Base-by-base conservation (phyloP, 2,113 vertebrate genomes). In the Antechinus flavipes region DNA sequence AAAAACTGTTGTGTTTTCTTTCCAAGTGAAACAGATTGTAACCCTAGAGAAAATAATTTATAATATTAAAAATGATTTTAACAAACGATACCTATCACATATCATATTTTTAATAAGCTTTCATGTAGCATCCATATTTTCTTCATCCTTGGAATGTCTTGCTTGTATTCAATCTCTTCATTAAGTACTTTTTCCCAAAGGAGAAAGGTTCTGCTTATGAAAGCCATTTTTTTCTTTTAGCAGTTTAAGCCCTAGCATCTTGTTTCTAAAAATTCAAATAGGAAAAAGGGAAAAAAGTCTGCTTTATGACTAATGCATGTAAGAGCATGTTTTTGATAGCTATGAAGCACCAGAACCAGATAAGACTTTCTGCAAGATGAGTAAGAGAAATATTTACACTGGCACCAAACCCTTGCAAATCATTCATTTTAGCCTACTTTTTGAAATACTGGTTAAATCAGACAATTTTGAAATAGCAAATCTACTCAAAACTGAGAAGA, bases 361-460 rank as follows among this genome's bases (percentile, higher is more conserved):
- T 27, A 10, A 95, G 56, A 54, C 56, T 96, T 96, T 97, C 93
- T 56, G 93, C 92, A 2, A 93, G 55, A 96, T 97, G 95, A 95
- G 53, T 53, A 94, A 96, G 94, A 11, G 61, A 94, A 97, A 89
- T 30, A 94, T 61, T 95, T 96, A 54, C 93, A 47, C 96, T 95
- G 91, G 94, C 94, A 95, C 55, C 97, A 94, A 27, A 94, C 96
- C 92, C 95, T 94, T 89, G 49, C 94, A 94, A 93, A 61, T 95
- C 96, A 97, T 95, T 95, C 96, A 97, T 5, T 95, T 96, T 91
- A 95, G 61, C 98, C 96, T 76, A 97, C 91, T 90, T 98, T 96
- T 89, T 96, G 95, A 98, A 98, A 98, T 61, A 97, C 76, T 91
- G 84, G 96, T 94, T 92, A 95, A 97, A 97, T 95, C 3, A 47